Conservation (phyloP, 2,888 invertebrate species). For the Hylaea fasciaria region DNA sequence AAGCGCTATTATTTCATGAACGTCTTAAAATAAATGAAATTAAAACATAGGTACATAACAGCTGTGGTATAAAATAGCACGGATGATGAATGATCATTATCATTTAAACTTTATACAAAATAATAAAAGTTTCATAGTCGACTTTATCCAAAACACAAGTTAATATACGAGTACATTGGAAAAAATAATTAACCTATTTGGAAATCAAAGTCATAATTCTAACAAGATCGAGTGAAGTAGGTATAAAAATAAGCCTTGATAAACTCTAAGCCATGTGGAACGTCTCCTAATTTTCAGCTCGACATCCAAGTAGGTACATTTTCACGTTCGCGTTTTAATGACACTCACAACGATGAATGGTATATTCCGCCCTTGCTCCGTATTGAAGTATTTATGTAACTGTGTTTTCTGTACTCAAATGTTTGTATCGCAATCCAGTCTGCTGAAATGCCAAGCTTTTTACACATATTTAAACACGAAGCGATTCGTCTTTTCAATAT, state of each 20-base stretch:
- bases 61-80: too few species aligned
- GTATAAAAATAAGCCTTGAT: background rate
- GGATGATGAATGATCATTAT: too few species aligned
- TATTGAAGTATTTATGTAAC: slow-evolving; percentile 64
- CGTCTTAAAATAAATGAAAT: too few species aligned
- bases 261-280: background rate
- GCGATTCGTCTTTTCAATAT: slow-evolving; percentile 24
- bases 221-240: too few species aligned
- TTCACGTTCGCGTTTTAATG: slow-evolving; percentile 56
- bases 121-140: too few species aligned
- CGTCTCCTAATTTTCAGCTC: slow-evolving; percentile 2
- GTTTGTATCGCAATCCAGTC: slow-evolving; percentile 44
- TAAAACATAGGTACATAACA: too few species aligned
- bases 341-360: slow-evolving; percentile 62
- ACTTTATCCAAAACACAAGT: too few species aligned
- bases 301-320: slow-evolving; percentile 47
- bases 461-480: slow-evolving; percentile 24
- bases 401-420: slow-evolving; percentile 39
- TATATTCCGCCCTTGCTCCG: slow-evolving; percentile 48
- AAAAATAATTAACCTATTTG: too few species aligned
- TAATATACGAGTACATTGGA: too few species aligned
- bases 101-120: too few species aligned
- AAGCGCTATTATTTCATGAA: too few species aligned
- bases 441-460: slow-evolving; percentile 22
- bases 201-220: too few species aligned